Evolutionary conservation across 2,113 vertebrate species (phyloP), one percentile per base, ranked within the genome.

Genomic region (Ctenomys sociabilis): DNA sequence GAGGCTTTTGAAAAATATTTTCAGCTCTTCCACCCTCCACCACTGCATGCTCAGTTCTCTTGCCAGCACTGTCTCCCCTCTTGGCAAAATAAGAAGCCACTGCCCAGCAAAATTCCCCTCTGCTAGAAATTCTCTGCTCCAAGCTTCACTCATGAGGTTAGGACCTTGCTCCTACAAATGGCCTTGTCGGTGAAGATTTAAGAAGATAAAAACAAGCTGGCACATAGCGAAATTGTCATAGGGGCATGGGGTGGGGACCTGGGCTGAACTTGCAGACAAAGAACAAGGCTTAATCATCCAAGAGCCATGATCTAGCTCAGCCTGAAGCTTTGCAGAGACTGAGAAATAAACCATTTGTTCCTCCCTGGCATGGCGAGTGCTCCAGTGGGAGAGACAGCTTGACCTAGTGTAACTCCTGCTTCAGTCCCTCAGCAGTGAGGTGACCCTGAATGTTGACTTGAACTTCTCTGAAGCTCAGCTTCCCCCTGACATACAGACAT

Each of bases 331-430:
- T 37, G 80, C 77, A 93, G 88, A 95, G 94, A 82, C 85, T 45
- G 84, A 97, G 97, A 97, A 97, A 97, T 78, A 97, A 96, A 66
- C 82, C 77, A 52, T 92, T 97, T 97, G 97, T 96, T 96, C 59
- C 83, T 92, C 30, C 0, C 22, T 73, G 64, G 88, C 88, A 52
- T 96, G 97, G 93, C 95, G 94, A 96, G 80, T 10, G 21, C 45
- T 11, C 24, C 1, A n/a, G 73, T 63, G 43, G 7, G 73, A 89
- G 75, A 93, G 84, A 54, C 95, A 66, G 92, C 37, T 88, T 94
- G 95, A 82, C 57, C 88, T 64, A 77, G 92, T 82, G 32, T 90
- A 93, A 97, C 87, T 90, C 63, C 84, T 3, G 1, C 35, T 57
- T 64, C 81, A 10, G 92, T 64, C 92, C 92, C 59, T 91, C 64